phyloP scores from a whole-genome alignment of 1,140 invertebrate genomes.

The Penaeus indicus region DNA sequence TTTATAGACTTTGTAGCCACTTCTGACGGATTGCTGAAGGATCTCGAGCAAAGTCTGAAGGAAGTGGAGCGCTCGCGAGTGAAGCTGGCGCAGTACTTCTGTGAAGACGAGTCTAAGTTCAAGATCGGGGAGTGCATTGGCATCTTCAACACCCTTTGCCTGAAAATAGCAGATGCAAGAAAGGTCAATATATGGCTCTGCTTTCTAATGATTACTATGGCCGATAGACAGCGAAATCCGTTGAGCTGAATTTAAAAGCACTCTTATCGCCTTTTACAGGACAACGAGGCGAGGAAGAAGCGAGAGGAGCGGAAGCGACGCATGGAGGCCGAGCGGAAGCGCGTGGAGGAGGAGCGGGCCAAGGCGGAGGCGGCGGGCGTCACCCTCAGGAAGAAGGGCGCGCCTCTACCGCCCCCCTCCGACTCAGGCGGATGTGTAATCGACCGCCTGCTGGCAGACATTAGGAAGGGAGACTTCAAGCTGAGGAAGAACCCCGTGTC shows the following conservation, averaged over 20 bases:
- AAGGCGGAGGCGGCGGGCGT: slow-evolving; percentile 44
- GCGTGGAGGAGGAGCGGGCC: slow-evolving; percentile 42
- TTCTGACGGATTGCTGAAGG: slow-evolving; percentile 83
- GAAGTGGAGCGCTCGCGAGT: slow-evolving; percentile 84
- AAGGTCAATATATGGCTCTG: slow-evolving; percentile 79
- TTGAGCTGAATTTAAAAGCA: neutral
- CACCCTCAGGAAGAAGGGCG: slow-evolving; percentile 38
- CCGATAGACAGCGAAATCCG: neutral
- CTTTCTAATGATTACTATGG: no score
- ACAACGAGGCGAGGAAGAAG: slow-evolving; percentile 45
- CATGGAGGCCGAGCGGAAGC: slow-evolving; percentile 28
- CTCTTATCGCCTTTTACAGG: neutral
- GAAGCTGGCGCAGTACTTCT: slow-evolving; percentile 93
- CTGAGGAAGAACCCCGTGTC: slow-evolving; percentile 28
- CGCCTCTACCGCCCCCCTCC: slow-evolving; percentile 31
- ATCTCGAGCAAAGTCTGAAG: slow-evolving; percentile 83
- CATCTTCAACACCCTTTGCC: slow-evolving; percentile 88
- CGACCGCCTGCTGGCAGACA: slow-evolving; percentile 61
- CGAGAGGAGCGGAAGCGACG: slow-evolving; percentile 55
- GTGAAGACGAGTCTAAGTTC: slow-evolving; percentile 90
- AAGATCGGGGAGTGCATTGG: slow-evolving; percentile 96
- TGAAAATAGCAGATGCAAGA: slow-evolving; percentile 84
- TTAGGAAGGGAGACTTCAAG: slow-evolving; percentile 57
- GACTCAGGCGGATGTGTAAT: slow-evolving; percentile 49
- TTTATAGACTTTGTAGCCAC: slow-evolving; percentile 68